A percentile compares a stretch with the other conserved stretches of the same genome.
phyloP scores from a whole-genome alignment of 2,113 vertebrate species.

The Pterocles orientalis region DNA sequence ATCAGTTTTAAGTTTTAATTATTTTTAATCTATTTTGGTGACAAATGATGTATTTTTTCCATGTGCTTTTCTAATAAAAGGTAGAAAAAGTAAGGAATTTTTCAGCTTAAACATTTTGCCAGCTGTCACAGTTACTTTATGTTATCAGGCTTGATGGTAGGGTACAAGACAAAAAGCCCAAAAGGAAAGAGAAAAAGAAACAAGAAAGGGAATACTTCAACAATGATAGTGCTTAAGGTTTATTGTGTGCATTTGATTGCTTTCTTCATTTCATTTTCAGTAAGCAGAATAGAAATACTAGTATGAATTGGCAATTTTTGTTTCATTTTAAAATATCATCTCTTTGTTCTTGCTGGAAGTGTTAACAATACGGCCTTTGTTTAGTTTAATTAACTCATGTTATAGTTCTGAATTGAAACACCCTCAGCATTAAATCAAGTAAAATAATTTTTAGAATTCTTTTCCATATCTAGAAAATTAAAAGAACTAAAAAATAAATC shows the following conservation, averaged over 20 bases:
- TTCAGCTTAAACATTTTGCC: slow-evolving; percentile 54
- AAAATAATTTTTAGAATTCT: slow-evolving; percentile 9
- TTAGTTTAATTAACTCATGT: slow-evolving; percentile 50
- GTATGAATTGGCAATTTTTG: slow-evolving; percentile 37
- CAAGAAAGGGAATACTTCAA: not conserved
- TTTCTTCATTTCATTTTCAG: slow-evolving; percentile 51
- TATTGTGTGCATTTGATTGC: slow-evolving; percentile 7
- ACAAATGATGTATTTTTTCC: not conserved
- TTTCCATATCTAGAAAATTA: not conserved
- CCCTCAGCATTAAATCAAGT: not conserved
- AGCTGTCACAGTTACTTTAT: slow-evolving; percentile 57
- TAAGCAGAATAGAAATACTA: slow-evolving; percentile 6
- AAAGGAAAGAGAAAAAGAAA: not conserved
- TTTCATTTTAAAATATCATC: slow-evolving; percentile 40
- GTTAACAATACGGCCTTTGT: slow-evolving; percentile 33
- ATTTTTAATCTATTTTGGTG: slow-evolving; percentile 63
- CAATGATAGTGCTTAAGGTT: slow-evolving; percentile 19
- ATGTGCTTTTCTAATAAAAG: slow-evolving; percentile 64
- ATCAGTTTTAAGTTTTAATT: slow-evolving; percentile 73
- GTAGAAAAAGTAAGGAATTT: slow-evolving; percentile 50
- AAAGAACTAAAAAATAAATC: not conserved
- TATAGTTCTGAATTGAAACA: slow-evolving; percentile 11
- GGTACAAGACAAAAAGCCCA: not conserved
- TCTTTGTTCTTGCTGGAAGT: slow-evolving; percentile 41
- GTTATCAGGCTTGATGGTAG: slow-evolving; percentile 47